phyloP scores from a whole-genome alignment of 2,888 invertebrate genomes.

The Neoascia interrupta region DNA sequence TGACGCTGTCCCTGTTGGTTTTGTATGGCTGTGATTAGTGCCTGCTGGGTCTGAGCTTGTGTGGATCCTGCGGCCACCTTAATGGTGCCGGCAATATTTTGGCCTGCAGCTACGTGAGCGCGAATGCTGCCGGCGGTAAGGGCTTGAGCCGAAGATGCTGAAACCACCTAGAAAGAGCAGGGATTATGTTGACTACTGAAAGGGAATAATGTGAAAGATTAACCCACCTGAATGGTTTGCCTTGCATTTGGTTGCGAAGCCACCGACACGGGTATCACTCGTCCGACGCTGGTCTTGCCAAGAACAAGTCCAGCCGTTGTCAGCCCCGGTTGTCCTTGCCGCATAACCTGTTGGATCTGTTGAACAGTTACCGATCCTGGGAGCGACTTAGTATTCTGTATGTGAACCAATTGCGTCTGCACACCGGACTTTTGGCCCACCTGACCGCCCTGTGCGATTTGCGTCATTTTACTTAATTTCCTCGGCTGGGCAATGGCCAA shows the following conservation, averaged over 20 bases:
- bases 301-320: constrained; percentile 81
- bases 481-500: constrained; percentile 81
- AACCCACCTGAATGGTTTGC: constrained; percentile 81
- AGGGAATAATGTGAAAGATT: background rate
- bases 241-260: constrained; percentile 81
- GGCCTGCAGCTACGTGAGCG: constrained; percentile 79
- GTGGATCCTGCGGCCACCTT: constrained; percentile 80
- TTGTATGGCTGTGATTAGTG: constrained; percentile 80
- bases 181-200: too few species aligned
- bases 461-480: constrained; percentile 84
- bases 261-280: constrained; percentile 85
- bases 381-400: constrained; percentile 82
- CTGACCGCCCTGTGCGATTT: constrained; percentile 76
- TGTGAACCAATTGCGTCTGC: constrained; percentile 85
- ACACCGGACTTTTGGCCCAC: constrained; percentile 78
- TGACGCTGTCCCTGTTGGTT: constrained; percentile 82
- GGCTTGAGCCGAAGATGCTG: constrained; percentile 81
- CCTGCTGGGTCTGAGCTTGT: constrained; percentile 80
- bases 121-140: constrained; percentile 80
- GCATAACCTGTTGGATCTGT: constrained; percentile 87
- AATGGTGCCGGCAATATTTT: constrained; percentile 80
- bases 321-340: constrained; percentile 81
- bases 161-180: constrained; percentile 80
- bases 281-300: constrained; percentile 83
- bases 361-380: constrained; percentile 86